phyloP scores from a whole-genome alignment of 2,888 invertebrate genomes.

The Chesias legatella region DNA sequence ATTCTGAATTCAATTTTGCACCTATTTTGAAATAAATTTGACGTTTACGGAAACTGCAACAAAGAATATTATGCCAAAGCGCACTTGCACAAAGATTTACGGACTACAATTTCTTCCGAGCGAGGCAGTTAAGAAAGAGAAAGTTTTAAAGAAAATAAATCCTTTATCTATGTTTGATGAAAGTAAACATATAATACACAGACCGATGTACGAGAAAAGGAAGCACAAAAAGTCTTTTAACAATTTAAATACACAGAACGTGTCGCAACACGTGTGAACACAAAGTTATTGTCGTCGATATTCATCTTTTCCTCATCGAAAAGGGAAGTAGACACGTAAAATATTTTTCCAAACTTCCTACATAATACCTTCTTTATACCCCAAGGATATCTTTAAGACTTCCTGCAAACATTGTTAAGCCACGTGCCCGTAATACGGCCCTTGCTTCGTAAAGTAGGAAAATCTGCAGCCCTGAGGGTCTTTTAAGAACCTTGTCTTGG shows the following conservation, averaged over 20 bases:
- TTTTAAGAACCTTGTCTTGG: constrained; percentile 12
- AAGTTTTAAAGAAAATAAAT: too few relatives aligned
- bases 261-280: constrained; percentile 7
- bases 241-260: constrained; percentile 8
- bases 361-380: constrained; percentile 12
- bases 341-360: constrained; percentile 8
- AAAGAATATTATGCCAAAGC: too few relatives aligned
- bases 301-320: constrained; percentile 13
- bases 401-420: constrained; percentile 23
- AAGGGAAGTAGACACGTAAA: constrained; percentile 19
- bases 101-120: too few relatives aligned
- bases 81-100: too few relatives aligned
- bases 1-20: too few relatives aligned
- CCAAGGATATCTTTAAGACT: constrained; percentile 17
- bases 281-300: constrained; percentile 12
- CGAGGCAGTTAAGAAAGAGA: too few relatives aligned
- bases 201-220: too few relatives aligned
- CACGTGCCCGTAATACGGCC: constrained; percentile 13
- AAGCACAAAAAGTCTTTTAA: too few relatives aligned
- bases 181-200: too few relatives aligned
- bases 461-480: constrained; percentile 9
- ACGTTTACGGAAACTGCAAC: too few relatives aligned
- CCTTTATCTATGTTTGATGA: too few relatives aligned
- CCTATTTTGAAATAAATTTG: too few relatives aligned
- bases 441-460: constrained; percentile 12